Evolutionary conservation across 2,888 invertebrate genomes (phyloP).

Genomic region (Venustoraphidia nigricollis): DNA sequence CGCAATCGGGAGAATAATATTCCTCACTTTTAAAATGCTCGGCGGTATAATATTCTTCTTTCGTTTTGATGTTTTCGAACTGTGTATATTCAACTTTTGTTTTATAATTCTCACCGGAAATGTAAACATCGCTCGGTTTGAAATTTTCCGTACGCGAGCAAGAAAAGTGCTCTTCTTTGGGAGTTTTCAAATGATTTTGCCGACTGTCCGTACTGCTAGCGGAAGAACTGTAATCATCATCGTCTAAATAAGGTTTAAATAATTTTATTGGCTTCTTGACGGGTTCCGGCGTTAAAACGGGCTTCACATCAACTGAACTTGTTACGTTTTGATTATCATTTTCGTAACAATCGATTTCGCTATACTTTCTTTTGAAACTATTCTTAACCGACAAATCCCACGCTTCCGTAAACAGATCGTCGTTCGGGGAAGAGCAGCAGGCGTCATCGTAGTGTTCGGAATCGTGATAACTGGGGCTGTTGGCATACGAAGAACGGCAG

Average conservation of each 20-base stretch:
- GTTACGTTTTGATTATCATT: not conserved
- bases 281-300: constrained; percentile 14
- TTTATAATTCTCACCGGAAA: no score
- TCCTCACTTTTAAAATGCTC: no score
- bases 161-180: no score
- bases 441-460: constrained; percentile 1
- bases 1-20: no score
- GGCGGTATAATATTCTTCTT: no score
- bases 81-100: no score
- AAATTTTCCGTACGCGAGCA: no score
- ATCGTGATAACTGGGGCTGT: constrained; percentile 8
- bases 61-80: no score
- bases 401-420: constrained; percentile 14
- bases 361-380: constrained; percentile 15
- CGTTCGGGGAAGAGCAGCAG: not conserved
- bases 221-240: constrained; percentile 36
- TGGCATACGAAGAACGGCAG: constrained; percentile 12
- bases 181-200: no score
- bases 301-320: not conserved
- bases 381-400: constrained; percentile 26
- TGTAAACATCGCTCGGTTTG: no score
- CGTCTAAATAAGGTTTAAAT: constrained; percentile 62
- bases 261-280: constrained; percentile 51
- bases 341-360: constrained; percentile 3
- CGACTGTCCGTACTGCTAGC: constrained; percentile 4